Evolutionary conservation across 2,113 vertebrate species (phyloP).

Genomic region (Hemichromis elongatus): DNA sequence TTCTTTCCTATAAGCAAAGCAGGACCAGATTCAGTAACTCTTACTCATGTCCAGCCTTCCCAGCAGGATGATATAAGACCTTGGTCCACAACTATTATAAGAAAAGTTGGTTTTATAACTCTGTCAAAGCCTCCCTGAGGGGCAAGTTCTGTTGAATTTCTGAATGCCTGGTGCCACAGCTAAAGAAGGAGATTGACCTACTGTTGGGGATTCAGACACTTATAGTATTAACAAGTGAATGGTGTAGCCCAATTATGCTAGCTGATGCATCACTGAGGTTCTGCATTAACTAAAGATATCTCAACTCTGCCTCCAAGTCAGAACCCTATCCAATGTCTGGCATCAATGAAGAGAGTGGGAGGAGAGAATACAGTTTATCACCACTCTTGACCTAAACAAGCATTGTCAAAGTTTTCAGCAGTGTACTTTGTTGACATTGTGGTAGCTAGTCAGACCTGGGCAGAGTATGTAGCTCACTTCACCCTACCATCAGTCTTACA

Average conservation of each 20-base stretch:
- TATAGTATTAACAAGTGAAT: background rate
- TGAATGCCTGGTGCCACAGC: background rate
- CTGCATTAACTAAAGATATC: background rate
- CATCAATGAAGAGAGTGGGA: background rate
- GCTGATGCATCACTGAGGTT: background rate
- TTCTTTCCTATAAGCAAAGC: background rate
- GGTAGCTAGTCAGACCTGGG: background rate
- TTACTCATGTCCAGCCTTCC: background rate
- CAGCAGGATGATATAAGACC: background rate
- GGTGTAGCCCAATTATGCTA: background rate
- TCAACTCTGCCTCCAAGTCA: background rate
- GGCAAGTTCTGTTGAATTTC: background rate
- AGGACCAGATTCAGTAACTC: background rate
- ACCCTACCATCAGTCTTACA: background rate
- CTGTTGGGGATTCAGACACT: background rate
- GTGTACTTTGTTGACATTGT: background rate
- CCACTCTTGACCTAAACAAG: background rate
- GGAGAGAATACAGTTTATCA: background rate
- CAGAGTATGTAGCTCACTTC: background rate
- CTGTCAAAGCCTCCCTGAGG: background rate
- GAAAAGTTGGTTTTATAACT: background rate
- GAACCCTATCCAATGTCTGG: background rate
- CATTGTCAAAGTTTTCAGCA: background rate
- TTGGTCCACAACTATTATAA: background rate
- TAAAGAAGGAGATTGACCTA: background rate